These are phyloP conservation scores for Trachelus iudaicus DNA, from an alignment of 2,888 invertebrate species.

Conservation along the genomic window DNA sequence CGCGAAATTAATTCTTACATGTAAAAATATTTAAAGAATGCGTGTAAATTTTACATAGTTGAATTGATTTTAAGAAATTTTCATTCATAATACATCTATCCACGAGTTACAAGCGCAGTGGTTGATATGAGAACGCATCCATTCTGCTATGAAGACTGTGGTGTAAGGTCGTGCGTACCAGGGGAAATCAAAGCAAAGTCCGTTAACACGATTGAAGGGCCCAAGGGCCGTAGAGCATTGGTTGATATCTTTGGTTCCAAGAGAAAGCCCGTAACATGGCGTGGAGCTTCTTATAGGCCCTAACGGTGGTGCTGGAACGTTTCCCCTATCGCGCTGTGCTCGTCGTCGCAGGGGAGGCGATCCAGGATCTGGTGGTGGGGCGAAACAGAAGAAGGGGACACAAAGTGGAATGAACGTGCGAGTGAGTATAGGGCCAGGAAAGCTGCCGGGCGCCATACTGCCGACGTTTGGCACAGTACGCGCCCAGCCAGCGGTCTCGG, in stretches of 20 bases:
- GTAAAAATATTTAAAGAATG: background rate
- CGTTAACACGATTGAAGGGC: background rate
- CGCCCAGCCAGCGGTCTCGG: slow-evolving; percentile 53
- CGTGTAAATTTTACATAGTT: background rate
- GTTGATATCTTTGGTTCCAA: background rate
- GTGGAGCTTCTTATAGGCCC: background rate
- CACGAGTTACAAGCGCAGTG: background rate
- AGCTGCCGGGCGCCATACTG: slow-evolving; percentile 55
- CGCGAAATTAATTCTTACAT: background rate
- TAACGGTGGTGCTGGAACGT: background rate
- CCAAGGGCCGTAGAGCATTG: background rate
- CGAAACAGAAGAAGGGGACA: slow-evolving; percentile 11
- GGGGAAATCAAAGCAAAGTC: background rate
- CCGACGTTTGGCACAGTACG: slow-evolving; percentile 49
- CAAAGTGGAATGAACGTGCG: slow-evolving; percentile 10
- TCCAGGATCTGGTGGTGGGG: slow-evolving; percentile 1
- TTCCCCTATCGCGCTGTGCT: background rate
- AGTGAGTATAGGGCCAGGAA: slow-evolving; percentile 15
- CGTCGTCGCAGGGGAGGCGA: background rate
- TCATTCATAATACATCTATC: background rate
- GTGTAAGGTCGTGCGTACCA: background rate
- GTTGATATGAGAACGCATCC: background rate
- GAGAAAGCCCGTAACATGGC: background rate
- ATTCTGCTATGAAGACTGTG: background rate
- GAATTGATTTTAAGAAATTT: background rate